phyloP scores from a whole-genome alignment of 2,888 invertebrate genomes.

The Rotaria socialis region DNA sequence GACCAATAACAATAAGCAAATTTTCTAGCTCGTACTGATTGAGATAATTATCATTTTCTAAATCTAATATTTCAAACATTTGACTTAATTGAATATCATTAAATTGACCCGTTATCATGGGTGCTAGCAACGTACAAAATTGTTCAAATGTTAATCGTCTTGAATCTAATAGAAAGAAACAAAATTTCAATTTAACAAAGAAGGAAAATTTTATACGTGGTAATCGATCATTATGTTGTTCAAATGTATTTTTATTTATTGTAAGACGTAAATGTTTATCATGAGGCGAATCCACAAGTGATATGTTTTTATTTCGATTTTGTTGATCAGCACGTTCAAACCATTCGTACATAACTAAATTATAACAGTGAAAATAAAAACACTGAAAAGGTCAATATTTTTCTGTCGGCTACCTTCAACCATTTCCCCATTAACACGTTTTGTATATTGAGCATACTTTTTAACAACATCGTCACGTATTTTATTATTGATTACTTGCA shows the following conservation, averaged over 20 bases:
- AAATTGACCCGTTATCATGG: conserved; percentile 19
- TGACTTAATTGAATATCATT: background rate
- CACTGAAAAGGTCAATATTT: background rate
- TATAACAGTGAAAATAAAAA: too few relatives aligned
- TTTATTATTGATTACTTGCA: conserved; percentile 30
- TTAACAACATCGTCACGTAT: conserved; percentile 36
- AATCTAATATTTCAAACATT: conserved; percentile 33
- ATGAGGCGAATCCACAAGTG: background rate
- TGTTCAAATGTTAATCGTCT: conserved; percentile 9
- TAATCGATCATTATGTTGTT: background rate
- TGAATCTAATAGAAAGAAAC: background rate
- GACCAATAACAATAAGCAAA: background rate
- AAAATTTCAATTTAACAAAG: background rate
- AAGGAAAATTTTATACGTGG: background rate
- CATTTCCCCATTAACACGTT: conserved; percentile 32
- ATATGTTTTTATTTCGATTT: background rate
- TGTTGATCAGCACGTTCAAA: conserved; percentile 7
- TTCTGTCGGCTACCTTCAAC: background rate
- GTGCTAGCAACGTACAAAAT: conserved; percentile 18
- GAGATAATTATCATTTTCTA: background rate
- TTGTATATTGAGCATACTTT: conserved; percentile 28
- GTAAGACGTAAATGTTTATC: conserved; percentile 10
- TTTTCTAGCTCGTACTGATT: background rate
- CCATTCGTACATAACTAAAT: conserved; percentile 31
- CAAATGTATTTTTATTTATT: conserved; percentile 33